Evolutionary conservation across 2,888 invertebrate species (phyloP).

Genomic region (Apeira syringaria): DNA sequence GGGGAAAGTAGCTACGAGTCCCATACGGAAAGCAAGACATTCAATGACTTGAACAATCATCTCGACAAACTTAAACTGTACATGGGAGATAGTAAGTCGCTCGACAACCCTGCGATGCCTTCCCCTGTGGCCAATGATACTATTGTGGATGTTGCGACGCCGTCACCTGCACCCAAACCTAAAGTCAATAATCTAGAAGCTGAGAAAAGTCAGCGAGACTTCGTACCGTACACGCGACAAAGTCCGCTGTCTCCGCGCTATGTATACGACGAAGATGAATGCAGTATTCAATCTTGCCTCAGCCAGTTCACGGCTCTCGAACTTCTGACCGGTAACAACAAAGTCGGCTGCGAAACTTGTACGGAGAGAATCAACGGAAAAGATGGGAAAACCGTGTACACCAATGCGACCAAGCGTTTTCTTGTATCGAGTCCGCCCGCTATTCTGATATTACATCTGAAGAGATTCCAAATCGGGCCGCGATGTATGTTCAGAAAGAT

Average conservation of each 20-base stretch:
- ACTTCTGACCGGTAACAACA: slow-evolving; percentile 95
- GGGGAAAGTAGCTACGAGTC: slow-evolving; percentile 67
- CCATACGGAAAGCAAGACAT: slow-evolving; percentile 49
- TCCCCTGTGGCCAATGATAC: slow-evolving; percentile 49
- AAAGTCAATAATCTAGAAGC: slow-evolving; percentile 57
- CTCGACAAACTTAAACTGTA: slow-evolving; percentile 66
- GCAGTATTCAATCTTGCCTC: slow-evolving; percentile 94
- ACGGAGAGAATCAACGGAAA: slow-evolving; percentile 88
- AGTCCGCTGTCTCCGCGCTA: slow-evolving; percentile 87
- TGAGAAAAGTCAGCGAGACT: slow-evolving; percentile 58
- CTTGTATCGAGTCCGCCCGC: slow-evolving; percentile 96
- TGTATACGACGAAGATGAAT: slow-evolving; percentile 90
- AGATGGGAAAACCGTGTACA: slow-evolving; percentile 89
- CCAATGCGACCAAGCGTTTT: slow-evolving; percentile 92
- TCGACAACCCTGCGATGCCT: slow-evolving; percentile 46
- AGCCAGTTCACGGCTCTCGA: slow-evolving; percentile 96
- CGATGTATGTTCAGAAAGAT: slow-evolving; percentile 91
- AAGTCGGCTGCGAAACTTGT: slow-evolving; percentile 96
- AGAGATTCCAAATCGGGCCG: slow-evolving; percentile 94
- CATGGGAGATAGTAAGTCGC: slow-evolving; percentile 48
- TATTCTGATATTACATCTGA: slow-evolving; percentile 96
- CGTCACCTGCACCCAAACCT: slow-evolving; percentile 50
- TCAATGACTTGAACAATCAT: slow-evolving; percentile 55
- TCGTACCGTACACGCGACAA: slow-evolving; percentile 57
- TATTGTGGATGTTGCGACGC: slow-evolving; percentile 38